Conservation (phyloP, 2,888 invertebrate genomes). For the Asteroscopus sphinx region DNA sequence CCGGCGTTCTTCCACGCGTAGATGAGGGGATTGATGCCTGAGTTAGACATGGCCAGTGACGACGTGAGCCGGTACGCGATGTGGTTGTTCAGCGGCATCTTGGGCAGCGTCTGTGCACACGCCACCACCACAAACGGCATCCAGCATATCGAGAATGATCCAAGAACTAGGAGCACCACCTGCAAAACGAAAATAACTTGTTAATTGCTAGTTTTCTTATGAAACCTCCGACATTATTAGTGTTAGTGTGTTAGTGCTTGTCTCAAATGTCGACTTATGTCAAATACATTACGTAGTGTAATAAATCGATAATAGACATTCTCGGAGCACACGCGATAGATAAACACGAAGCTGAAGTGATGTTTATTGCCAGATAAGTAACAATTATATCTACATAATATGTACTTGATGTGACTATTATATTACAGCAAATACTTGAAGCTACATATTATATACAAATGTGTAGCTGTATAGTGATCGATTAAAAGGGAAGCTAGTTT, state of each 20-base stretch:
- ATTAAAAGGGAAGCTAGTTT: too few species aligned
- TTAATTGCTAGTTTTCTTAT: too few species aligned
- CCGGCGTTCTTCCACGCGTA: conserved; percentile 96
- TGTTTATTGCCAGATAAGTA: conserved; percentile 6
- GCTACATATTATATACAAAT: too few species aligned
- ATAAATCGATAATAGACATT: conserved; percentile 1
- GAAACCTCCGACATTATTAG: too few species aligned
- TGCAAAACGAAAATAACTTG: conserved; percentile 72
- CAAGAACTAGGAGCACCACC: conserved; percentile 94
- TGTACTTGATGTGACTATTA: not conserved
- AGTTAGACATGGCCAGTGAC: conserved; percentile 94
- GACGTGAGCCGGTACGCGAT: conserved; percentile 91
- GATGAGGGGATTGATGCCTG: conserved; percentile 94
- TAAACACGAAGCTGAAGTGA: not conserved
- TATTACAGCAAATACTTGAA: not conserved
- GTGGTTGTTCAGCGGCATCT: conserved; percentile 86
- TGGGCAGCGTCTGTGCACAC: conserved; percentile 90
- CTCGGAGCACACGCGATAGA: not conserved
- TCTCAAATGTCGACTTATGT: not conserved
- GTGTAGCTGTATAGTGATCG: too few species aligned
- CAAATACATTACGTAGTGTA: not conserved
- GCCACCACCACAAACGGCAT: conserved; percentile 93
- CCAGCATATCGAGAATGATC: conserved; percentile 95
- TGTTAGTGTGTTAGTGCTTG: not conserved
- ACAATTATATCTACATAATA: not conserved